phyloP scores from a whole-genome alignment of 2,113 vertebrate species.

The Oreochromis niloticus region DNA sequence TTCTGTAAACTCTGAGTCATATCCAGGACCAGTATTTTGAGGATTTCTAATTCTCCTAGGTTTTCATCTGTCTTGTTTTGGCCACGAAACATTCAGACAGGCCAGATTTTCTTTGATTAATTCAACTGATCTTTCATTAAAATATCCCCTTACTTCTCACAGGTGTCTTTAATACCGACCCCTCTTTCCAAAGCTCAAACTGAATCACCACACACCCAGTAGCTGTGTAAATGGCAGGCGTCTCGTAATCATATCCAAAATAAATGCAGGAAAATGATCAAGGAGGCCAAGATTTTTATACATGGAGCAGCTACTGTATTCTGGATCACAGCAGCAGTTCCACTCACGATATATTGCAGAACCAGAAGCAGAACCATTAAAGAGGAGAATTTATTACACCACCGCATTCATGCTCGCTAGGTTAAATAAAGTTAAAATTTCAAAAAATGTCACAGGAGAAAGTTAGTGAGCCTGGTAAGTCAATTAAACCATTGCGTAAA shows the following conservation, averaged over 20 bases:
- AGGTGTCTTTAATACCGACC: not conserved
- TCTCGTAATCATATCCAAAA: not conserved
- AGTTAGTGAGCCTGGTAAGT: conserved; percentile 49
- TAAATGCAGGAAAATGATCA: not conserved
- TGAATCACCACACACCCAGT: not conserved
- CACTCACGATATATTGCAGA: not conserved
- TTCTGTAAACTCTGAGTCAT: not conserved
- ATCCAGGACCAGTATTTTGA: not conserved
- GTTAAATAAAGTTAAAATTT: conserved; percentile 15
- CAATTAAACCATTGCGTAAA: conserved; percentile 59
- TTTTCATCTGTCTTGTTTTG: not conserved
- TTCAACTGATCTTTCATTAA: not conserved
- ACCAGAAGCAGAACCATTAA: not conserved
- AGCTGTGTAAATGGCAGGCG: not conserved
- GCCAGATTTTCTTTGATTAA: not conserved
- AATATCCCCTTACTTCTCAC: not conserved
- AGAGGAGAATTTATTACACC: not conserved
- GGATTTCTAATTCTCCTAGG: not conserved
- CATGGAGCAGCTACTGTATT: not conserved
- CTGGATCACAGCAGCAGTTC: not conserved
- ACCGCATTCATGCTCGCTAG: not conserved
- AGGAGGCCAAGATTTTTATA: not conserved
- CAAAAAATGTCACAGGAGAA: conserved; percentile 1
- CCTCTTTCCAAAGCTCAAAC: not conserved
- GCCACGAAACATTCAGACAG: not conserved